Evolutionary conservation across 2,797 vertebrate species (phyloP), one percentile per base, ranked within the genome.

Genomic region (Chaunax sp.): DNA sequence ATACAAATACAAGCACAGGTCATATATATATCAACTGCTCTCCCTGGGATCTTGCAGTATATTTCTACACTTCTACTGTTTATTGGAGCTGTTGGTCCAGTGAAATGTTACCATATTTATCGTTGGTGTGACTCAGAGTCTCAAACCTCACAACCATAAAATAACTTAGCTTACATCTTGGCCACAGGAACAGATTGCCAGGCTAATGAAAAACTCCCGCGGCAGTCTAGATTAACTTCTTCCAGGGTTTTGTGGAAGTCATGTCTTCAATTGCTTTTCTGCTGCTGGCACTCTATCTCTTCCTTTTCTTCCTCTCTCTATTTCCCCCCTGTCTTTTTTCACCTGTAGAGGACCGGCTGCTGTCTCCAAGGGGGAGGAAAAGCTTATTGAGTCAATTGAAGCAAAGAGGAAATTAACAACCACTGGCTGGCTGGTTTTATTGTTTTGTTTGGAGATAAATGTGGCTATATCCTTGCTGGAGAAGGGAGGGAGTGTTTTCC

Each of bases 331-430:
- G 45, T 52, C 43, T 66, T 53, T 44, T 75, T 82, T 87, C 78
- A 87, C 87, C 85, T 89, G 77, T 83, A 74, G 82, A 85, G 69
- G 59, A 69, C 75, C 72, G 52, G 64, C 80, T 69, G 77, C 55
- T 64, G 62, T 80, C 83, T 89, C 72, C 54, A 30, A 77, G 67
- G 81, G 80, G 46, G 38, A 69, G 66, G 41, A 47, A 51, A 12
- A 51, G 47, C 77, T 80, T 82, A 90, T 75, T 82, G 85, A 87
- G 81, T 81, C 79, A 86, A 82, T 85, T 77, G 77, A 85, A 85
- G 87, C 83, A 80, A 80, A 83, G 64, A 87, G 87, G 80, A 90
- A 90, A 91, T 91, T 87, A 92, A 89, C 86, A 81, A 75, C 82
- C 75, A 75, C 70, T 77, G 83, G 85, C 87, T 89, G 86, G 75